Conservation (phyloP, 92 coral and sea anemone genomes). For the Blastomussa wellsi region DNA sequence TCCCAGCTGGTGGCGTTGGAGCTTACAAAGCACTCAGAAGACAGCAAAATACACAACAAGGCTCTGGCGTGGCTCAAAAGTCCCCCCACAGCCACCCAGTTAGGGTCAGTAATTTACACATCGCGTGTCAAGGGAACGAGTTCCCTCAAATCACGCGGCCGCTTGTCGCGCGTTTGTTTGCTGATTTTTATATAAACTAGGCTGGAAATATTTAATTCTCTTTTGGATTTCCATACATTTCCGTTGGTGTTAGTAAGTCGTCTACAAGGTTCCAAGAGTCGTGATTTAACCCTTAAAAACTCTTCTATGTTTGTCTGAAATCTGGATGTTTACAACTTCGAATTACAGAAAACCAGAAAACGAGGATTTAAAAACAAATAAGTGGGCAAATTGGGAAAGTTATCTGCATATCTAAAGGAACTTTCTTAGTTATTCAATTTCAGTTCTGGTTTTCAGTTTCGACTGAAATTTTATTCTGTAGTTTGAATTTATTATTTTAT, state of each 20-base stretch:
- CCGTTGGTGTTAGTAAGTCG: background rate
- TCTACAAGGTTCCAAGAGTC: too few relatives aligned
- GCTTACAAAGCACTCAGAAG: constrained; percentile 89
- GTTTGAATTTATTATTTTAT: too few relatives aligned
- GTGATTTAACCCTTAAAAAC: too few relatives aligned
- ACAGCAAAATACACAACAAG: constrained; percentile 84
- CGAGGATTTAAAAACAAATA: background rate
- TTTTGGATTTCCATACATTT: background rate
- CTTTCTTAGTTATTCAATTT: background rate
- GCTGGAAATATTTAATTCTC: background rate
- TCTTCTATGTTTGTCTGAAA: too few relatives aligned
- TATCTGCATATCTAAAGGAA: background rate
- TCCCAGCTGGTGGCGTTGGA: constrained; percentile 92
- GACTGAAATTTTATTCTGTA: background rate
- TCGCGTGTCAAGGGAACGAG: constrained; percentile 20
- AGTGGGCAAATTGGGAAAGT: background rate
- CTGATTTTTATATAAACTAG: background rate
- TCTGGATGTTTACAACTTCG: background rate
- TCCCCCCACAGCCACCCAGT: constrained; percentile 91
- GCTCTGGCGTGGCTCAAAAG: constrained; percentile 88
- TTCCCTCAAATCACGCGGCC: background rate
- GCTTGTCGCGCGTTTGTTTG: background rate
- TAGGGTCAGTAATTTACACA: constrained; percentile 71
- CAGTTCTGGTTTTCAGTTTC: background rate
- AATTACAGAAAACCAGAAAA: background rate